Evolutionary conservation across 2,113 vertebrate species (phyloP).

Genomic region (Megaptera novaeangliae): DNA sequence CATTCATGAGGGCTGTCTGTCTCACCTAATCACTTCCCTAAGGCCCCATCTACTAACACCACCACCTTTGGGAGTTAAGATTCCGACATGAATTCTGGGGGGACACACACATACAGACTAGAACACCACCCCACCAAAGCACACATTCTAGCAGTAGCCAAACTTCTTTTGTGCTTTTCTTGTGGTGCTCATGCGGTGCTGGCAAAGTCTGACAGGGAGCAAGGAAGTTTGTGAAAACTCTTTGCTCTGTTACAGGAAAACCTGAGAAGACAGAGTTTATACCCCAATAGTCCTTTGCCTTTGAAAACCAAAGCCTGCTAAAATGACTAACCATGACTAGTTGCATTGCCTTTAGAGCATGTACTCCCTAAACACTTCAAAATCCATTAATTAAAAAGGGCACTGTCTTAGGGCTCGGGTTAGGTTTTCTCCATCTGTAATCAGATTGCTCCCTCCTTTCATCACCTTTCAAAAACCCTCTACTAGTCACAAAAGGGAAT

Average conservation of each 20-base stretch:
- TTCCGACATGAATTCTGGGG: neutral
- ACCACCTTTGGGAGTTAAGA: neutral
- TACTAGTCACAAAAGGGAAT: neutral
- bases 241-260: neutral
- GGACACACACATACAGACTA: neutral
- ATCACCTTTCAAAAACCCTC: neutral
- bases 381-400: neutral
- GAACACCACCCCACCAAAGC: neutral
- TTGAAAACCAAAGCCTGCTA: neutral
- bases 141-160: neutral
- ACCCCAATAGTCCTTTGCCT: neutral
- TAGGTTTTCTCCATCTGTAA: neutral
- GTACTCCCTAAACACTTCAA: neutral
- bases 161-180: neutral
- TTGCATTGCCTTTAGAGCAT: neutral
- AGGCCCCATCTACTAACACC: neutral
- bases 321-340: neutral
- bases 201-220: neutral
- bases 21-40: neutral
- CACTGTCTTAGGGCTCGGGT: neutral
- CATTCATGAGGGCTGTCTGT: neutral
- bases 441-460: neutral
- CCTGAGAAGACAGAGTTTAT: neutral
- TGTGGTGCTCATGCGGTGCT: neutral
- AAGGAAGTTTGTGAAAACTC: neutral